Conservation (phyloP, 1,140 invertebrate species). For the Phymastichus coffea region DNA sequence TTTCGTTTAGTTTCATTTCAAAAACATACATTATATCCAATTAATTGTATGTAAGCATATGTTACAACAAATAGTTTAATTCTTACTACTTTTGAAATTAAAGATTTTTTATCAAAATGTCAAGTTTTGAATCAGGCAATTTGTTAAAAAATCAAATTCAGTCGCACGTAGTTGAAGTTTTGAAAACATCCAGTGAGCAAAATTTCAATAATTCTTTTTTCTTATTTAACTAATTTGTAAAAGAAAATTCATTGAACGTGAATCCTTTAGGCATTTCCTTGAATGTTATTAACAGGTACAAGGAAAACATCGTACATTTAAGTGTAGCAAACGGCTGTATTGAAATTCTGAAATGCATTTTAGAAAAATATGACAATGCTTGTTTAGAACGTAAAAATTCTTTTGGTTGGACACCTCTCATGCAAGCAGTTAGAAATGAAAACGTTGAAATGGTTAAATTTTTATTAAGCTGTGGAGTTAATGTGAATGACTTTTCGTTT, state of each 20-base stretch:
- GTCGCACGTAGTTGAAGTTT: constrained; percentile 13
- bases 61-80: too few species aligned
- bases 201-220: neutral
- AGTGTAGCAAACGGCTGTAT: constrained; percentile 45
- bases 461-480: constrained; percentile 47
- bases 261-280: constrained; percentile 41
- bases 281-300: constrained; percentile 46
- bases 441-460: constrained; percentile 49
- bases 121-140: too few species aligned
- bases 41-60: too few species aligned
- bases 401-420: constrained; percentile 59
- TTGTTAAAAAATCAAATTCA: neutral
- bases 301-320: constrained; percentile 48
- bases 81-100: too few species aligned
- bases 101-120: too few species aligned
- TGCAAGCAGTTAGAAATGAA: constrained; percentile 56
- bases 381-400: constrained; percentile 50
- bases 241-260: too few species aligned
- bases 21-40: too few species aligned
- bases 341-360: constrained; percentile 38
- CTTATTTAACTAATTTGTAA: too few species aligned
- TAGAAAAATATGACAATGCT: constrained; percentile 31
- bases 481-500: constrained; percentile 51
- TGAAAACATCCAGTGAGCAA: constrained; percentile 16
- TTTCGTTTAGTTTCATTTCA: too few species aligned